These are phyloP conservation scores for Plebejus anna DNA, from an alignment of 2,888 invertebrate genomes.

Conservation along the genomic window DNA sequence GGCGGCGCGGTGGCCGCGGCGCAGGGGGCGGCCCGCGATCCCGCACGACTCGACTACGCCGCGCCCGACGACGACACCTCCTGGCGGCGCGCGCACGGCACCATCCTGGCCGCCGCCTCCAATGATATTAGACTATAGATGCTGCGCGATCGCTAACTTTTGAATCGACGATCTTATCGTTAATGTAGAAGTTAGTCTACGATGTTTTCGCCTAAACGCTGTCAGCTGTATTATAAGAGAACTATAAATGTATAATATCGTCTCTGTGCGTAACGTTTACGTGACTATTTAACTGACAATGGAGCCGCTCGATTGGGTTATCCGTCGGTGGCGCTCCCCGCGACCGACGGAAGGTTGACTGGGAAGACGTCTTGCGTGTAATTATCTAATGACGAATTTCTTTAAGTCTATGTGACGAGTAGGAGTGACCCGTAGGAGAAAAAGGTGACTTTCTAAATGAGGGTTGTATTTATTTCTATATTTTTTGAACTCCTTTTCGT, in stretches of 20 bases:
- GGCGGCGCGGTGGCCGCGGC: constrained; percentile 34
- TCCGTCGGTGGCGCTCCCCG: neutral
- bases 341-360: neutral
- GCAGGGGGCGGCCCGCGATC: neutral
- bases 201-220: neutral
- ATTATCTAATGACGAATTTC: constrained; percentile 18
- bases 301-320: neutral
- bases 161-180: constrained; percentile 2
- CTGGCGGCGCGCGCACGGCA: constrained; percentile 43
- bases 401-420: constrained; percentile 32
- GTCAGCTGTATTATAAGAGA: constrained; percentile 2
- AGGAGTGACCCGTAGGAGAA: constrained; percentile 36
- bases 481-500: constrained; percentile 64
- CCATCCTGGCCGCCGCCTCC: constrained; percentile 55
- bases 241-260: constrained; percentile 18
- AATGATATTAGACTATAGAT: constrained; percentile 62
- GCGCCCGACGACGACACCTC: constrained; percentile 37
- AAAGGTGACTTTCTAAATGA: constrained; percentile 45
- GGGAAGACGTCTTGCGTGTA: neutral
- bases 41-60: constrained; percentile 1
- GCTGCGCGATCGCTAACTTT: neutral
- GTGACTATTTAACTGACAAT: constrained; percentile 24
- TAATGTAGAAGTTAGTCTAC: constrained; percentile 28
- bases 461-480: constrained; percentile 62
- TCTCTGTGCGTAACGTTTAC: neutral